These are phyloP conservation scores for Cheilosia vernalis DNA, from an alignment of 2,888 invertebrate species.

Conservation along the genomic window DNA sequence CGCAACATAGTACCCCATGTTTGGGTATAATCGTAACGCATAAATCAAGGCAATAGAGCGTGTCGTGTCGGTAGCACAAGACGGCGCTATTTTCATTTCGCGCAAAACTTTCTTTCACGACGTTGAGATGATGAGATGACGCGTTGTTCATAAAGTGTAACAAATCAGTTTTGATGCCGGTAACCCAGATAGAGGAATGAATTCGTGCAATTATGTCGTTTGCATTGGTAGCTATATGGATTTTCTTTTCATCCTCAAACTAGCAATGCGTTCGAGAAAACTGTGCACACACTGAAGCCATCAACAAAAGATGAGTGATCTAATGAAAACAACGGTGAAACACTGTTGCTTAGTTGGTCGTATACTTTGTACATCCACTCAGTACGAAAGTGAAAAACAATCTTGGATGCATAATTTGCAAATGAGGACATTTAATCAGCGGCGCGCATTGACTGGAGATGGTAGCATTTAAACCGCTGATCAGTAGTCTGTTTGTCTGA, in stretches of 20 bases:
- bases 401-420: not conserved
- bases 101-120: conserved; percentile 62
- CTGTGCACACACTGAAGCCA: not conserved
- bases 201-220: conserved; percentile 71
- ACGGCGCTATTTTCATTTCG: not conserved
- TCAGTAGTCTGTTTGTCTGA: too few relatives aligned
- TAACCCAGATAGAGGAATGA: conserved; percentile 58
- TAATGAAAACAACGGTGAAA: not conserved
- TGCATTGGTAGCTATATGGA: conserved; percentile 28
- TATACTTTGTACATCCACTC: too few relatives aligned
- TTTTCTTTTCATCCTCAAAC: conserved; percentile 70
- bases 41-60: conserved; percentile 71
- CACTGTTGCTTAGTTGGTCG: not conserved
- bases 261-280: conserved; percentile 64
- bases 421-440: not conserved
- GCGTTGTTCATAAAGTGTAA: conserved; percentile 59
- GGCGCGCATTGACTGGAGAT: too few relatives aligned
- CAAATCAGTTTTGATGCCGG: conserved; percentile 61
- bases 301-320: conserved; percentile 8
- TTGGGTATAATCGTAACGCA: conserved; percentile 44
- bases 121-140: conserved; percentile 21
- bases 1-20: conserved; percentile 36
- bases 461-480: too few relatives aligned
- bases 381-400: not conserved
- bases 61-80: conserved; percentile 20